phyloP scores from a whole-genome alignment of 2,113 vertebrate species.

The Amia ocellicauda region DNA sequence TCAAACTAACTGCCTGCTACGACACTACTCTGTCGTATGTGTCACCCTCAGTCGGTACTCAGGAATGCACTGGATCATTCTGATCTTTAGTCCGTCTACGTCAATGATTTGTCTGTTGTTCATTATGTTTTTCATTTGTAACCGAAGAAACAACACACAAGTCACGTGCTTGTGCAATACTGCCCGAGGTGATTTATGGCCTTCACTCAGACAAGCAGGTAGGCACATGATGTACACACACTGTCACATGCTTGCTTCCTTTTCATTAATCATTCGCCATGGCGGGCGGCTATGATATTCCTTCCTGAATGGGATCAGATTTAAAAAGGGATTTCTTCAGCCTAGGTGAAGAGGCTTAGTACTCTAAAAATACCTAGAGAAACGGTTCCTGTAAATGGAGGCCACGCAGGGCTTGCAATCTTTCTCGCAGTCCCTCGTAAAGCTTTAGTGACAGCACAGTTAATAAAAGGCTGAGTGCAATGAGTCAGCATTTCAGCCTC shows the following conservation, averaged over 20 bases:
- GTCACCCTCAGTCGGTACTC: too few relatives aligned
- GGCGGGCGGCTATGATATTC: neutral
- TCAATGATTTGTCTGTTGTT: too few relatives aligned
- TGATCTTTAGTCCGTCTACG: too few relatives aligned
- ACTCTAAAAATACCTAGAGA: slow-evolving; percentile 52
- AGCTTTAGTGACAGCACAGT: slow-evolving; percentile 57
- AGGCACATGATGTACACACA: neutral
- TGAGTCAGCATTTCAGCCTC: slow-evolving; percentile 70
- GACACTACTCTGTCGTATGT: too few relatives aligned
- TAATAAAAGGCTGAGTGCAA: slow-evolving; percentile 61
- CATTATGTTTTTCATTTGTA: too few relatives aligned
- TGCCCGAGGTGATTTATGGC: too few relatives aligned
- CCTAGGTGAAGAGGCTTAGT: slow-evolving; percentile 14
- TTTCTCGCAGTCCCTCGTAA: slow-evolving; percentile 45
- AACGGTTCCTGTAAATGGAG: slow-evolving; percentile 51
- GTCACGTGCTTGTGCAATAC: too few relatives aligned
- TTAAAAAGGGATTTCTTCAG: slow-evolving; percentile 13
- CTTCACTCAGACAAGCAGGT: neutral
- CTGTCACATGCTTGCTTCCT: neutral
- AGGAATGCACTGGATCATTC: too few relatives aligned
- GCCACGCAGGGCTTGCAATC: slow-evolving; percentile 12
- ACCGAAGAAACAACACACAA: too few relatives aligned
- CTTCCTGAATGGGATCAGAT: neutral
- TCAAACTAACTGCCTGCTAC: too few relatives aligned
- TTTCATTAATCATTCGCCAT: neutral